A percentile compares a stretch with the other conserved stretches of the same genome.
These are phyloP conservation scores for Pterobdella sp. DNA, from an alignment of 2,888 invertebrate genomes.

Conservation along the genomic window DNA sequence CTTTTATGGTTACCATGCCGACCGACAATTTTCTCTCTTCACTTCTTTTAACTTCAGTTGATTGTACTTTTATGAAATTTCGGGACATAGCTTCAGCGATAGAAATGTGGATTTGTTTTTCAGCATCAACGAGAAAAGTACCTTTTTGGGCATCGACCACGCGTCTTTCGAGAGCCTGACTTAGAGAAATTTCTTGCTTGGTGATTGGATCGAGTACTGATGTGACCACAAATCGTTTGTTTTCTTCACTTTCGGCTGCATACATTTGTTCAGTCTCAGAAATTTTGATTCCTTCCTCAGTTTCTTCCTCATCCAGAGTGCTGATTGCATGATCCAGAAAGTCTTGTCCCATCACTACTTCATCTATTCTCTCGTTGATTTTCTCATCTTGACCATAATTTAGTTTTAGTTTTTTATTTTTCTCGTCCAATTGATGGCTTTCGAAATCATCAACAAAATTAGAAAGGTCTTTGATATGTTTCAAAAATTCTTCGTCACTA, in stretches of 20 bases:
- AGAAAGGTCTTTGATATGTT: slow-evolving; percentile 6
- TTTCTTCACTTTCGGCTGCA: slow-evolving; percentile 29
- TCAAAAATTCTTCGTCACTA: neutral
- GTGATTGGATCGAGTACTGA: slow-evolving; percentile 35
- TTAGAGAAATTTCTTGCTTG: slow-evolving; percentile 33
- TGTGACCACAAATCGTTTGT: slow-evolving; percentile 33
- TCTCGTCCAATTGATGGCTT: neutral
- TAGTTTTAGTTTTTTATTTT: neutral
- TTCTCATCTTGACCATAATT: neutral
- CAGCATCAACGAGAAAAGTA: slow-evolving; percentile 32
- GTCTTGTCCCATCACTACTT: neutral
- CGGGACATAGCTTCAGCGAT: slow-evolving; percentile 40
- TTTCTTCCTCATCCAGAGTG: neutral
- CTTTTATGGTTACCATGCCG: slow-evolving; percentile 35
- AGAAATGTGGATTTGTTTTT: slow-evolving; percentile 31
- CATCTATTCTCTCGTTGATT: neutral
- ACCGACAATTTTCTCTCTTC: slow-evolving; percentile 42
- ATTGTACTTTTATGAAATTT: slow-evolving; percentile 44
- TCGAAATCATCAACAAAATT: slow-evolving; percentile 10
- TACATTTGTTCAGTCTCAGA: slow-evolving; percentile 35
- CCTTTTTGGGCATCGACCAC: slow-evolving; percentile 34
- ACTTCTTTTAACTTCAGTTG: slow-evolving; percentile 42
- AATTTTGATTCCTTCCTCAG: slow-evolving; percentile 7
- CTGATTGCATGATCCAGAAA: neutral
- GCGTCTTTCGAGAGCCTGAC: slow-evolving; percentile 34